Conservation (phyloP, 2,888 invertebrate species). For the Eurois occulta region DNA sequence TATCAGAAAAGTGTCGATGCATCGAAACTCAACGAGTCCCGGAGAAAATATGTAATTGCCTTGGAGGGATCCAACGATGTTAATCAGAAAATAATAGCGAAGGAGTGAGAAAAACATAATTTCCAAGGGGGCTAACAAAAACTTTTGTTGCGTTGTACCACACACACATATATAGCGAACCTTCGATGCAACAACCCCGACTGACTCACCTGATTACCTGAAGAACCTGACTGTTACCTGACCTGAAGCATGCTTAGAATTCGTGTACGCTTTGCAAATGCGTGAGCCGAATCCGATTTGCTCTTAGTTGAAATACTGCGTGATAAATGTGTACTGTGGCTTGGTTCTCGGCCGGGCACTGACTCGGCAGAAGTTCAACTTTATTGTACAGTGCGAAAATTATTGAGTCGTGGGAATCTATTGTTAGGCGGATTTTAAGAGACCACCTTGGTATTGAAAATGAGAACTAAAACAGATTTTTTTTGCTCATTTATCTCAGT, state of each 20-base stretch:
- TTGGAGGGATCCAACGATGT: not conserved
- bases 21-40: not conserved
- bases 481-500: not conserved
- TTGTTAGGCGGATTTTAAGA: constrained; percentile 6
- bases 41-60: not conserved
- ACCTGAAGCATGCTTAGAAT: not conserved
- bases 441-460: not conserved
- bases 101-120: not conserved
- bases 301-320: not conserved
- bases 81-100: not conserved
- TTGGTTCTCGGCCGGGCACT: constrained; percentile 63
- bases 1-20: not conserved
- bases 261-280: not conserved
- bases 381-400: constrained; percentile 27
- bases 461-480: not conserved
- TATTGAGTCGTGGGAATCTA: constrained; percentile 28
- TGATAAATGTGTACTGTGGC: constrained; percentile 22
- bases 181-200: not conserved
- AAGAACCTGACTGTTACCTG: not conserved
- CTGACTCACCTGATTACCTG: not conserved
- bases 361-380: constrained; percentile 62
- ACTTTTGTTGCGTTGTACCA: not conserved
- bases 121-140: not conserved
- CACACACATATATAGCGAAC: too few species aligned
- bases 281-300: not conserved